Base-by-base conservation (phyloP, 2,888 invertebrate species). In the Hyppa rectilinea region DNA sequence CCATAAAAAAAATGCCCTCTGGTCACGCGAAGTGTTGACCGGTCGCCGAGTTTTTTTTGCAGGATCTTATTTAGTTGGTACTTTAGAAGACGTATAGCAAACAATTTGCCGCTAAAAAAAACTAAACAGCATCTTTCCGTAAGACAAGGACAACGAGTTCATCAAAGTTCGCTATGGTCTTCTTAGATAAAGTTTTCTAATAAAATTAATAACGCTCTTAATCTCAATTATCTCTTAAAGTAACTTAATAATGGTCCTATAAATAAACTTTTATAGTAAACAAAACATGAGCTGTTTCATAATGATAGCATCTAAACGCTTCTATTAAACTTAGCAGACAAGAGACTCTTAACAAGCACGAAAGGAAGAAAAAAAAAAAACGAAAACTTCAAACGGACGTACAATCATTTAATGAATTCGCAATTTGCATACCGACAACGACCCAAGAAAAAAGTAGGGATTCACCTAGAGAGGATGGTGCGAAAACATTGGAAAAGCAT, bases 331-430 rank as follows among this genome's bases (percentile, higher is more conserved):
- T 85, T 81, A 80, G 72, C 72, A 87, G 88, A 92, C 91, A 92
- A 93, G 92, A 91, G 92, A 88, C 88, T 90, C 89, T 91, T 92
- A 91, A 92, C 91, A 91, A 92, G 90, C 87, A 87, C 82, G 78
- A 87, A 88, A 87, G 73, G 7, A 78, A n/a, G n/a, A n/a, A n/a
- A 87, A 87, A 88, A 89, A 88, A 90, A 89, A 88, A 89, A 60
- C 20, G 85, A 89, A 92, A 91, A 89, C 90, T 91, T 86, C 84
- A 86, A 85, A 89, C 88, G 88, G 87, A 88, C 89, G 92, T 90
- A 93, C 94, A 93, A 94, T 92, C 91, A 93, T 94, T 93, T 93
- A 94, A 94, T 94, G 94, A 94, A 94, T 94, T 94, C 91, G 89
- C 92, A 93, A 94, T 94, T 94, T 94, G 93, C 93, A 94, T 94